Percentiles rank a stretch among this genome's conserved stretches.
Conservation (phyloP, 2,797 vertebrate genomes). For the Borostomias antarcticus region DNA sequence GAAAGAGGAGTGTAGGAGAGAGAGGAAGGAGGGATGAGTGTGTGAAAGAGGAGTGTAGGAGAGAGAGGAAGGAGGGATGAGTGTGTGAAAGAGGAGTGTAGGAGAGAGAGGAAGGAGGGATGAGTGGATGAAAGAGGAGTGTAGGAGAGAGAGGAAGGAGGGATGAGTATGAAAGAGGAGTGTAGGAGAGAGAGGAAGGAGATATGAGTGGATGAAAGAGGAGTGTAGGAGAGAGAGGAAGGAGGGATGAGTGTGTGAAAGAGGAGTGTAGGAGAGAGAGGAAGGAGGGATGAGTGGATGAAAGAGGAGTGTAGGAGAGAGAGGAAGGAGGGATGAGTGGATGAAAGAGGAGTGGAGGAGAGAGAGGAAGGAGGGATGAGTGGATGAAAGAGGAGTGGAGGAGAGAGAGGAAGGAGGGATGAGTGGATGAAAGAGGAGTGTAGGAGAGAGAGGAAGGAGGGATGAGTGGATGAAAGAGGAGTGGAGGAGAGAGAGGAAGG, state of each 20-base stretch:
- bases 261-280: too few species aligned
- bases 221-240: constrained; percentile 59
- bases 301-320: constrained; percentile 58
- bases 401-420: constrained; percentile 55
- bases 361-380: constrained; percentile 46
- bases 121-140: too few species aligned
- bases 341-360: too few species aligned
- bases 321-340: constrained; percentile 35
- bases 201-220: not conserved
- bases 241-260: not conserved
- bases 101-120: constrained; percentile 56
- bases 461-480: too few species aligned
- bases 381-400: too few species aligned
- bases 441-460: constrained; percentile 55
- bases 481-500: constrained; percentile 56
- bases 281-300: constrained; percentile 17
- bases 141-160: constrained; percentile 55
- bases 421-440: too few species aligned
- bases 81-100: too few species aligned
- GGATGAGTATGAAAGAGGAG: not conserved
- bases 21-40: constrained; percentile 40
- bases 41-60: too few species aligned
- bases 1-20: constrained; percentile 64
- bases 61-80: constrained; percentile 49
- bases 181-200: constrained; percentile 62